Evolutionary conservation across 2,797 vertebrate species (phyloP).

Genomic region (Heliangelus exortis): DNA sequence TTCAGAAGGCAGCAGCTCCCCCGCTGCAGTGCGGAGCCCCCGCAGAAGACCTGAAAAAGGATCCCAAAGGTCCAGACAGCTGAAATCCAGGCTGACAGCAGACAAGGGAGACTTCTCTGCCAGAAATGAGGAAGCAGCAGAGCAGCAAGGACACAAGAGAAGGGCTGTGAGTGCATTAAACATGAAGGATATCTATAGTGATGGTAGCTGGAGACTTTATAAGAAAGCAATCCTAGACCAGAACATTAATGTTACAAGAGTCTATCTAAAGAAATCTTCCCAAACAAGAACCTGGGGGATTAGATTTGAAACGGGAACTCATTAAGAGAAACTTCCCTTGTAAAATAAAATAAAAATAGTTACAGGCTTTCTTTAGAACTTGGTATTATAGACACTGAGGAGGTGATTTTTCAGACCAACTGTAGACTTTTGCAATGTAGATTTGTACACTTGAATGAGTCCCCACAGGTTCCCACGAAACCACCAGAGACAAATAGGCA

Average conservation of each 20-base stretch:
- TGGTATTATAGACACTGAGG: not conserved
- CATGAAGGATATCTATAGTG: not conserved
- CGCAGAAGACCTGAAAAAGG: not conserved
- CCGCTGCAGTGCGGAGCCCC: fast-evolving
- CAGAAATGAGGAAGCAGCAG: not conserved
- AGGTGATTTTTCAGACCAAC: constrained; percentile 10
- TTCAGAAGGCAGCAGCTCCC: fast-evolving
- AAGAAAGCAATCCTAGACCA: not conserved
- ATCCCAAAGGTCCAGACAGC: not conserved
- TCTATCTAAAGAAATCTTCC: constrained; percentile 38
- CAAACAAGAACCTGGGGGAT: constrained; percentile 51
- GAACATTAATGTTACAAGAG: constrained; percentile 29
- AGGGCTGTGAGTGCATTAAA: not conserved
- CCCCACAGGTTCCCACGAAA: not conserved
- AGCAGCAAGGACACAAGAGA: not conserved
- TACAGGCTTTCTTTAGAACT: constrained; percentile 11
- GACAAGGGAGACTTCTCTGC: not conserved
- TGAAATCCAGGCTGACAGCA: not conserved
- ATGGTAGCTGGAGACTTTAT: not conserved
- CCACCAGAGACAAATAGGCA: not conserved
- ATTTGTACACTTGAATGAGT: constrained; percentile 10
- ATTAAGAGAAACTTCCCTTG: constrained; percentile 30
- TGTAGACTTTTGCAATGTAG: constrained; percentile 49
- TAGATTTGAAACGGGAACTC: constrained; percentile 45
- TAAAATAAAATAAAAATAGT: constrained; percentile 31